Evolutionary conservation across 2,888 invertebrate species (phyloP).

Genomic region (Caenorhabditis sp.): DNA sequence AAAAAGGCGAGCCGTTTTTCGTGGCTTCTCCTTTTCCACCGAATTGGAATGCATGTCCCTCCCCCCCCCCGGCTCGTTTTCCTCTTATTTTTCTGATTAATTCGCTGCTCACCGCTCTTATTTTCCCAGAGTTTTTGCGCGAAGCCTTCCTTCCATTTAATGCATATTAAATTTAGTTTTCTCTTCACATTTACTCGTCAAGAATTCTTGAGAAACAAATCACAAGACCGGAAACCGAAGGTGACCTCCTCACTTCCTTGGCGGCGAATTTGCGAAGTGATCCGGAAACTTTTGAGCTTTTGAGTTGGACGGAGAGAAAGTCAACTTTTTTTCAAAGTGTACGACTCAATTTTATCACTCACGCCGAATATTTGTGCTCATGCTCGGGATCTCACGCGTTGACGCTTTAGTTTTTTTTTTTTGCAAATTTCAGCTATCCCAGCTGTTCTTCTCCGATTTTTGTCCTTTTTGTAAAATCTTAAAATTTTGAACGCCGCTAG

Average conservation of each 20-base stretch:
- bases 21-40: constrained; percentile 1
- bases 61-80: neutral
- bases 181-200: neutral
- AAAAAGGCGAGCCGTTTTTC: neutral
- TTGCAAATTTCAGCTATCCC: neutral
- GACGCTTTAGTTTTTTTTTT: too few relatives aligned
- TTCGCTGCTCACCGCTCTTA: constrained; percentile 9
- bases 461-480: too few relatives aligned
- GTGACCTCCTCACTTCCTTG: too few relatives aligned
- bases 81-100: constrained; percentile 41
- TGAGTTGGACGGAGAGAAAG: too few relatives aligned
- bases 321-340: neutral
- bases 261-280: constrained; percentile 7
- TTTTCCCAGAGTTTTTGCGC: constrained; percentile 5
- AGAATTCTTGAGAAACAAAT: constrained; percentile 1
- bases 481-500: too few relatives aligned
- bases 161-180: constrained; percentile 46
- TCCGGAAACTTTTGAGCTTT: neutral
- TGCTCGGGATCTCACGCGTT: too few relatives aligned
- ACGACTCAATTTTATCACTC: too few relatives aligned
- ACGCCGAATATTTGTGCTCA: too few relatives aligned
- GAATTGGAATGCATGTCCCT: constrained; percentile 1
- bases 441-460: constrained; percentile 1
- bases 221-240: neutral
- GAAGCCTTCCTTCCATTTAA: neutral